Evolutionary conservation across 2,797 vertebrate genomes (phyloP), one percentile per base, ranked within the genome.

Genomic region (Myotis findleyi): DNA sequence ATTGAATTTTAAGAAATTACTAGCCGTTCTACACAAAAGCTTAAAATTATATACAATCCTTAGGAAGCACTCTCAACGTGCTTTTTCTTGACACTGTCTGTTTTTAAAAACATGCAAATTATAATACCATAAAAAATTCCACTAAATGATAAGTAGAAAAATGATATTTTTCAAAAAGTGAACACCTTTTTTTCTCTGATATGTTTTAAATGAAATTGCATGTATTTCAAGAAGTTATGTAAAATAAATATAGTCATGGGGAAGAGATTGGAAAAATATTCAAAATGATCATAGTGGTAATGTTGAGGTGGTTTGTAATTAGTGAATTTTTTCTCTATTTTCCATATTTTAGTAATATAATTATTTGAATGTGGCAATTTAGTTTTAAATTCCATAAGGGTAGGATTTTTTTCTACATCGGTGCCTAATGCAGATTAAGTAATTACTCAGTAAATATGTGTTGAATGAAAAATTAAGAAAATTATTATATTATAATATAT

Each of bases 341-440:
- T 80, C 12, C 11, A 69, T 83, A 68, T 62, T 89, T 91, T 83
- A 20, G 5, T 77, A 82, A 82, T 83, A 47, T 44, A 92, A 33
- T 69, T 92, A 77, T 44, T 87, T 96, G 57, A 89, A 91, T 68
- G 0, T 93, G 49, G 77, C 87, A 71, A 53, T 86, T 96, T 93
- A 86, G 80, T 25, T 88, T 87, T 21, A 81, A 71, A 30, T 87
- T 38, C 17, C 7, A 11, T 25, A 16, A 90, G 9, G n/a, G 6
- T 81, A 81, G 30, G 14, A 8, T 62, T 36, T 94, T 89, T 89
- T 93, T 93, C 57, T 93, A 5, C 10, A 55, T 91, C 7, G 27
- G n/a, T 82, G 11, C 2, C 30, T 87, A 49, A 64, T 12, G 33
- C 0, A 7, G 79, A 66, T 66, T 66, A 33, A 27, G 36, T 90